A percentile compares a stretch with the other conserved stretches of the same genome.
phyloP scores from a whole-genome alignment of 2,113 vertebrate genomes.

The Clarias gariepinus region DNA sequence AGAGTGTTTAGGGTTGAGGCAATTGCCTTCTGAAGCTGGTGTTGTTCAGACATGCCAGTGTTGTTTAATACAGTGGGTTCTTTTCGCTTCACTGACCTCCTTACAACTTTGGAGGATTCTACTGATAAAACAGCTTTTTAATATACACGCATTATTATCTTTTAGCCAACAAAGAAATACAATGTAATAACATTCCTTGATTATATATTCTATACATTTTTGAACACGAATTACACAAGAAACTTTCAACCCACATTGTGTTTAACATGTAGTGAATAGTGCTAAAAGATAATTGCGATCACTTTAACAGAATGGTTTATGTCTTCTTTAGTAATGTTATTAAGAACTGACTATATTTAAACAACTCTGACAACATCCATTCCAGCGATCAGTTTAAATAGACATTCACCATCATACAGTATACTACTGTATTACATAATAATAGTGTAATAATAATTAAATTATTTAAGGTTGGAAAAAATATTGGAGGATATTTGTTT shows the following conservation, averaged over 20 bases:
- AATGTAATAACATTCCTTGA: not conserved
- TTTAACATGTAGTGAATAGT: not conserved
- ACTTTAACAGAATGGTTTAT: not conserved
- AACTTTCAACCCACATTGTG: too few relatives aligned
- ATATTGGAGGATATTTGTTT: not conserved
- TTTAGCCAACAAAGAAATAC: not conserved
- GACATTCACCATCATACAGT: not conserved
- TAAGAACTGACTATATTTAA: not conserved
- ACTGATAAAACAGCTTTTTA: not conserved
- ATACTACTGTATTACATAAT: not conserved
- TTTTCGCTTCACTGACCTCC: not conserved
- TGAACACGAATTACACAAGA: not conserved
- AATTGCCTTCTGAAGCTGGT: conserved; percentile 54
- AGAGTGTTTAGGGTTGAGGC: conserved; percentile 58
- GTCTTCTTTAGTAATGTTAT: not conserved
- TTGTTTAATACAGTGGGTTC: conserved; percentile 17
- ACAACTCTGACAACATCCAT: not conserved
- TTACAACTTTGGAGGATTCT: not conserved
- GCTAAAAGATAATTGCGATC: not conserved
- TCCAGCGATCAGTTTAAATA: not conserved
- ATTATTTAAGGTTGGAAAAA: too few relatives aligned
- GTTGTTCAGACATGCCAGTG: conserved; percentile 50
- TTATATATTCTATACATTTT: not conserved
- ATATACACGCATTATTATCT: not conserved
- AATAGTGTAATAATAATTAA: not conserved